Evolutionary conservation across 2,797 vertebrate species (phyloP).

Genomic region (Sebastolobus altivelis): DNA sequence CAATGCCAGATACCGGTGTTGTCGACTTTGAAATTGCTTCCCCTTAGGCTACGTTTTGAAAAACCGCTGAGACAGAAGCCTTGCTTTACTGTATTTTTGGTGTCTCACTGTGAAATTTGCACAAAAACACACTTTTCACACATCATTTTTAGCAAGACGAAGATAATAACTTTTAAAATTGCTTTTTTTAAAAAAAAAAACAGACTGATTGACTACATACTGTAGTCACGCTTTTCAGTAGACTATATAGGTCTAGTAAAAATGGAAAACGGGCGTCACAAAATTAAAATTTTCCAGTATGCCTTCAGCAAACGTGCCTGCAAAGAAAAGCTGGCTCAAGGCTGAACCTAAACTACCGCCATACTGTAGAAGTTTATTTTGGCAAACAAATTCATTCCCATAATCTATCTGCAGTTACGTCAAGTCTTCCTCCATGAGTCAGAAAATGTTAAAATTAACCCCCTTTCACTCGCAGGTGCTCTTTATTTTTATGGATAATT

Average conservation of each 20-base stretch:
- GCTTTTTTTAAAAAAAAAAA: neutral
- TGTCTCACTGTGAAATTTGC: conserved; percentile 23
- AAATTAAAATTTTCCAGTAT: conserved; percentile 10
- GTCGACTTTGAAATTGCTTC: conserved; percentile 38
- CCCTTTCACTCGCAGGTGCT: conserved; percentile 5
- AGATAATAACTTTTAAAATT: conserved; percentile 1
- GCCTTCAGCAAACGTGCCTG: neutral
- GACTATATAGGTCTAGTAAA: neutral
- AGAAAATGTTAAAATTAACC: conserved; percentile 8
- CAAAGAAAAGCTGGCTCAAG: conserved; percentile 12
- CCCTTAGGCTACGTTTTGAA: conserved; percentile 22
- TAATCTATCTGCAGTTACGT: conserved; percentile 10
- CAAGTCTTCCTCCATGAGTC: conserved; percentile 19
- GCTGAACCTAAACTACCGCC: neutral
- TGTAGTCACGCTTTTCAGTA: neutral
- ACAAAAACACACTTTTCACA: conserved; percentile 15
- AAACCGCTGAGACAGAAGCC: neutral
- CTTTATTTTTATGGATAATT: conserved; percentile 9
- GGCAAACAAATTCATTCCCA: neutral
- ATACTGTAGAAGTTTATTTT: conserved; percentile 17
- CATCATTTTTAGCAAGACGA: conserved; percentile 12
- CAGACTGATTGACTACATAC: neutral
- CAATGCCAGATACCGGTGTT: conserved; percentile 43
- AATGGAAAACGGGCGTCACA: neutral
- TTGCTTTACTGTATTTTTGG: conserved; percentile 32